These are phyloP conservation scores for Drosophila sucinea DNA, from an alignment of 1,140 invertebrate species.

Conservation along the genomic window DNA sequence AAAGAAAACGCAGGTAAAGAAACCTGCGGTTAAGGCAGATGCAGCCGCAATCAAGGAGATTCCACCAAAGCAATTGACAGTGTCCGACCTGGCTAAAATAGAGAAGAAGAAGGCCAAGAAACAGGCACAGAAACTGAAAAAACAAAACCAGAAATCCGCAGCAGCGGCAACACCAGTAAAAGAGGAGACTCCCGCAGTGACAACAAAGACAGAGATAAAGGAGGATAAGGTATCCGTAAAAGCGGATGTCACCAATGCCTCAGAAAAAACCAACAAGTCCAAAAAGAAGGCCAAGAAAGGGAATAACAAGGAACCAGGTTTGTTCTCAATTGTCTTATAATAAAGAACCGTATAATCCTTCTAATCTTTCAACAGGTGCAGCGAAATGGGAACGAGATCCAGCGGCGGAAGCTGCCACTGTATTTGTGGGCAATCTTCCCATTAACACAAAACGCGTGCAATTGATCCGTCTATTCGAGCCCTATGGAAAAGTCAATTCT, in stretches of 20 bases:
- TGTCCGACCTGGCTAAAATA: conserved; percentile 61
- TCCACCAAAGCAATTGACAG: conserved; percentile 36
- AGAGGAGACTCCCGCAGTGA: not conserved
- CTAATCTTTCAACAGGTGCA: conserved; percentile 28
- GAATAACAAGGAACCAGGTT: conserved; percentile 27
- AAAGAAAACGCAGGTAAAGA: conserved; percentile 45
- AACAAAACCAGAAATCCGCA: conserved; percentile 41
- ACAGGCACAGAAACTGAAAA: conserved; percentile 68
- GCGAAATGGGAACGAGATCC: conserved; percentile 51
- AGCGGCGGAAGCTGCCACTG: conserved; percentile 56
- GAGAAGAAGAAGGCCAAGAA: conserved; percentile 79
- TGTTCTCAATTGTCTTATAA: not conserved
- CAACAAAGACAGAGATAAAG: conserved; percentile 15
- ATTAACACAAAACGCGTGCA: conserved; percentile 76
- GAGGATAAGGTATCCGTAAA: not conserved
- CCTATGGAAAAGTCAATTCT: conserved; percentile 54
- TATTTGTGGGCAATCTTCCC: conserved; percentile 80
- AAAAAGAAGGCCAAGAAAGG: conserved; percentile 31
- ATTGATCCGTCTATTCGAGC: conserved; percentile 60
- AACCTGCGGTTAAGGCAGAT: conserved; percentile 15
- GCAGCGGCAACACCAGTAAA: conserved; percentile 3
- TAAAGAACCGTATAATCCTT: not conserved
- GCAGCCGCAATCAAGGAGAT: conserved; percentile 21
- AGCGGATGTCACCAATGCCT: not conserved
- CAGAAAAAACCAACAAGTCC: conserved; percentile 19